A percentile compares a stretch with the other conserved stretches of the same genome.
These are phyloP conservation scores for Melanocharis versteri DNA, from an alignment of 2,113 vertebrate species.

Conservation along the genomic window DNA sequence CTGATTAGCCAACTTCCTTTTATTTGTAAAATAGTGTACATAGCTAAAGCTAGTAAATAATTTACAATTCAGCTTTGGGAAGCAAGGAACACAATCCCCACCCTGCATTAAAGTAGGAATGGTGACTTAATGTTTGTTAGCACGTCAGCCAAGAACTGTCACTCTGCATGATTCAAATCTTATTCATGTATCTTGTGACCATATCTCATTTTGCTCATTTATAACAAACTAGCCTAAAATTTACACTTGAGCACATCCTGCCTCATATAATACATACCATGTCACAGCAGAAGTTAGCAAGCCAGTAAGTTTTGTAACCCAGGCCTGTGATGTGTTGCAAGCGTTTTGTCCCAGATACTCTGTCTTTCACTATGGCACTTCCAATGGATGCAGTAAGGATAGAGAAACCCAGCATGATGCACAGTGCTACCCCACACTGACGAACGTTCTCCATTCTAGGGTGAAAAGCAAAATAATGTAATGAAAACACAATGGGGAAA, in stretches of 20 bases:
- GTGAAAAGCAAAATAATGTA: neutral
- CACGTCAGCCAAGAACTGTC: neutral
- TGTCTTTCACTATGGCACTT: constrained; percentile 62
- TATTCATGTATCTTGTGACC: neutral
- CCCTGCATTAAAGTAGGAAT: neutral
- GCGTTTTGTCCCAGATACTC: constrained; percentile 63
- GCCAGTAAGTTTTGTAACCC: constrained; percentile 71
- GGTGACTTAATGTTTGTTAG: neutral
- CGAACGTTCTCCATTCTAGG: constrained; percentile 74
- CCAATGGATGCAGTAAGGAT: constrained; percentile 66
- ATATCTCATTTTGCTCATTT: neutral
- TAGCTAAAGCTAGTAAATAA: neutral
- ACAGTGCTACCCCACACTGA: constrained; percentile 75
- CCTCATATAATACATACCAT: constrained; percentile 60
- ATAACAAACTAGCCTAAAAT: neutral
- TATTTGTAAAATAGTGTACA: neutral
- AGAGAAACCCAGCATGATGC: constrained; percentile 74
- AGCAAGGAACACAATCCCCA: neutral
- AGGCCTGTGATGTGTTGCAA: constrained; percentile 74
- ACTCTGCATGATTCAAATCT: neutral
- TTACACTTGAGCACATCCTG: neutral
- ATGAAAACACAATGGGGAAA: neutral
- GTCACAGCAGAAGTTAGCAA: constrained; percentile 71
- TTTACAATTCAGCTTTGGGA: neutral
- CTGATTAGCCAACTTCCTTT: neutral